A percentile compares a stretch with the other conserved stretches of the same genome.
Conservation (phyloP, 2,113 vertebrate genomes). For the rat (Rattus norvegicus) region GRCr8 NC_086028.1:48138501-48139000, state of each 20-base stretch:
- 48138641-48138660: neutral
- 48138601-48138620: neutral
- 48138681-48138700: neutral
- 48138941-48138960: neutral
- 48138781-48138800: neutral
- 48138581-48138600: neutral
- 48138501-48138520: neutral
- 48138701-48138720: neutral
- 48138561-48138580: neutral
- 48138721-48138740: neutral
- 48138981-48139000: neutral
- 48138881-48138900: neutral
- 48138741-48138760: neutral
- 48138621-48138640: neutral
- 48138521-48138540: neutral
- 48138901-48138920: neutral
- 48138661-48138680: neutral
- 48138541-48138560: neutral
- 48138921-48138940: neutral
- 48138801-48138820: neutral
- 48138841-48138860: neutral
- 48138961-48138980: neutral
- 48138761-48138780: neutral
- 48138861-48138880: neutral
- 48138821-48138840: neutral